Evolutionary conservation across 2,888 invertebrate genomes (phyloP), one percentile per base, ranked within the genome.

Genomic region (Ophion slaviceki): DNA sequence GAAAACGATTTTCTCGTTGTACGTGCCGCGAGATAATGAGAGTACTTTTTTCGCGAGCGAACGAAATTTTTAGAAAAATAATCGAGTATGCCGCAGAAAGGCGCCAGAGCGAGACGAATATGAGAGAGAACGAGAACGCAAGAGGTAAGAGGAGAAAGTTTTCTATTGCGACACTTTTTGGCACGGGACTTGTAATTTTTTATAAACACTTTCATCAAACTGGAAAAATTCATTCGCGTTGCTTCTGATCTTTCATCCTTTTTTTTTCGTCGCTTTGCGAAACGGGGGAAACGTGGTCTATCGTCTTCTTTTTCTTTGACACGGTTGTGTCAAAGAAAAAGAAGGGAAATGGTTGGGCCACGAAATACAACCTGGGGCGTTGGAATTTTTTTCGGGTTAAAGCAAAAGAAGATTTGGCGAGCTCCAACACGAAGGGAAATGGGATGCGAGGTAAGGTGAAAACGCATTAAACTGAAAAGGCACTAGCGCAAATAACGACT

Each of bases 401-500:
- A 79, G 80, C 59, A 71, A 80, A 76, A 71, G 32, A 71, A 76
- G 59, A 24, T 70, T 84, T 70, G 32, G 40, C 40, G 75, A 62
- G 61, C 40, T 64, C 20, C 28, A 45, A 75, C 75, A 61, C 24
- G 36, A 61, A 68, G 59, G 47, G 32, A 40, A 74, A 59, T 40
- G 28, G 72, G 2, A n/a, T n/a, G n/a, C 11, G 2, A 5, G 61
- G 24, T 24, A 20, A 20, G 45, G 75, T 28, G 57, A 17, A 66
- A 80, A 59, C 75, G 80, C 80, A 79, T 85, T 75, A 78, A 82
- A 82, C 64, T 85, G 74, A 79, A 79, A 82, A 85, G 82, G 40
- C 82, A 78, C 62, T 45, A 82, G 82, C 78, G 85, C 75, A 82
- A 85, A 85, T 85, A 82, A 70, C 82, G 70, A 82, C 64, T 71